Evolutionary conservation across 23 tunicate genomes (phyloP), one percentile per base, ranked within the genome.

Genomic region (Phallusia fumigata): DNA sequence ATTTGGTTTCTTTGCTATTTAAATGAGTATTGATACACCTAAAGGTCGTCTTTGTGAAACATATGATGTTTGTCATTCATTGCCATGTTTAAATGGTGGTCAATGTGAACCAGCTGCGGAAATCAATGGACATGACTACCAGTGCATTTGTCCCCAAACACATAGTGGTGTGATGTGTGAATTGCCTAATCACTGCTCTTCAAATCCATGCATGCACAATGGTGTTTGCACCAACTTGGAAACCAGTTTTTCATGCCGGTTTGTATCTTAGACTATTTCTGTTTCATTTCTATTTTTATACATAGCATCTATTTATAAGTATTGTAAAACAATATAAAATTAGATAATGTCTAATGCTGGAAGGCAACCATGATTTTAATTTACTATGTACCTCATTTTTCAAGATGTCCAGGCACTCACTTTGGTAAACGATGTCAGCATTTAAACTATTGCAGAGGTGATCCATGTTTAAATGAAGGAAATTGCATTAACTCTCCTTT

Each of bases 71-170:
- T 92, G 97, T 65, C 65, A 36, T 58, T 75, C 82, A 16, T 79
- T 85, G 6, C 97, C 97, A 3, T 92, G 97, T 76, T 35, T 87
- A 77, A 87, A 92, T 65, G 80, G 86, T 53, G 97, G 91, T 30
- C 76, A 36, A 24, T 92, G 97, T 75, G 58, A 79, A 26, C 19
- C 19, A n/a, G 19, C 73, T 30, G 34, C 19, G 5, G 79, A 44
- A 11, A 22, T 44, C 22, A 44, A 33, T 31, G 73, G 72, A 52
- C 26, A 6, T 58, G 75, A 31, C 8, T 86, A n/a, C 36, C 26
- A 13, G 35, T 86, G 90, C 52, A 32, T 8, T 31, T 86, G 90
- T 30, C 80, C 74, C 22, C 31, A 2, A 18, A 65, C 74, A 51
- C 82, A 76, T 36, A 31, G 33, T 24, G 91, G 91, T 35, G 86